These are phyloP conservation scores for Sitophilus oryzae DNA, from an alignment of 1,140 invertebrate species.

Conservation along the genomic window DNA sequence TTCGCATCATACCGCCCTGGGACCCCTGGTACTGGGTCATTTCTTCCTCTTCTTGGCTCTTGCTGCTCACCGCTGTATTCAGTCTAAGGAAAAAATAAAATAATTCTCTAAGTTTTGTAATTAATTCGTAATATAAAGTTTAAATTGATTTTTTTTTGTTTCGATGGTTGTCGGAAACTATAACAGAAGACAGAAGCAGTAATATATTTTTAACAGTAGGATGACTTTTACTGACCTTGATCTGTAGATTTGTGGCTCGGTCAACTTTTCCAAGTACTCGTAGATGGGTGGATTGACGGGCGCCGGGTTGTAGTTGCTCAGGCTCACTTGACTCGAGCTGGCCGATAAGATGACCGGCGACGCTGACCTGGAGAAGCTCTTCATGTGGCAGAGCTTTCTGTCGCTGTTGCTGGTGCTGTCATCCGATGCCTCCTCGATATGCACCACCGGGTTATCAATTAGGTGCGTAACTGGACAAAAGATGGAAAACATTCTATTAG, in stretches of 20 bases:
- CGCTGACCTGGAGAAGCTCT: slow-evolving; percentile 46
- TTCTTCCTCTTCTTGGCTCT: slow-evolving; percentile 30
- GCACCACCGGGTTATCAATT: slow-evolving; percentile 42
- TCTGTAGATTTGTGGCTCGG: slow-evolving; percentile 42
- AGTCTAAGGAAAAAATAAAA: slow-evolving; percentile 24
- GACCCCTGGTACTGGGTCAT: slow-evolving; percentile 38
- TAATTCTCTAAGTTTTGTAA: too few species aligned
- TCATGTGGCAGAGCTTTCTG: slow-evolving; percentile 45
- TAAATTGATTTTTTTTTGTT: too few species aligned
- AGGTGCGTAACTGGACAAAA: slow-evolving; percentile 25
- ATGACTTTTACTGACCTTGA: slow-evolving; percentile 27
- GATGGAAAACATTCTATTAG: too few species aligned
- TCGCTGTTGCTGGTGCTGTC: slow-evolving; percentile 43
- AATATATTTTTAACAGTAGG: neutral
- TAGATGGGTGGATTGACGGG: slow-evolving; percentile 41
- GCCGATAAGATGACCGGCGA: slow-evolving; percentile 44
- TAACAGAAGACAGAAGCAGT: too few species aligned
- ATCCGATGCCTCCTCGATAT: slow-evolving; percentile 43
- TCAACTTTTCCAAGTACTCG: slow-evolving; percentile 46
- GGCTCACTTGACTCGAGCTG: slow-evolving; percentile 43
- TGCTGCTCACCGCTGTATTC: slow-evolving; percentile 39
- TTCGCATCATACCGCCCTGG: slow-evolving; percentile 28
- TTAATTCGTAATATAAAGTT: too few species aligned
- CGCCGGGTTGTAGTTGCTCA: slow-evolving; percentile 27
- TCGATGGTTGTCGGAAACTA: too few species aligned